Conservation (phyloP, 2,113 vertebrate genomes). For the Phalacrocorax pelagicus region DNA sequence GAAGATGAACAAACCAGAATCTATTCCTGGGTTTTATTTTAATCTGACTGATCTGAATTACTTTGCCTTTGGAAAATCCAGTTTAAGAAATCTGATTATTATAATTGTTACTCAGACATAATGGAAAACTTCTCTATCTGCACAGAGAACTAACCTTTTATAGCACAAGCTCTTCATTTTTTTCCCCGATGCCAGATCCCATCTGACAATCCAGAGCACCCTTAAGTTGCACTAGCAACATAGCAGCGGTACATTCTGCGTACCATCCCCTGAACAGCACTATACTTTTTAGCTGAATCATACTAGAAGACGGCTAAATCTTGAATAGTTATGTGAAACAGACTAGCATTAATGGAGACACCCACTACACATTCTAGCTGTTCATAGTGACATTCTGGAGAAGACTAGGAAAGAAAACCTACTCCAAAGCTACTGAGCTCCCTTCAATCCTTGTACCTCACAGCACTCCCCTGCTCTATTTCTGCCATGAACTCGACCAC, state of each 20-base stretch:
- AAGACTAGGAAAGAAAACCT: background rate
- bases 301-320: background rate
- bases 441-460: background rate
- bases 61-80: constrained; percentile 22
- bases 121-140: background rate
- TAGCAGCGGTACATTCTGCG: rapidly evolving
- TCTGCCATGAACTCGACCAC: background rate
- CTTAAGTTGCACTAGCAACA: background rate
- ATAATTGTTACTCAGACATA: background rate
- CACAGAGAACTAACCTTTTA: background rate
- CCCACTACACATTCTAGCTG: background rate
- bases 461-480: background rate
- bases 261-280: background rate
- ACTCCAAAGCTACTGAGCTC: background rate
- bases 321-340: background rate
- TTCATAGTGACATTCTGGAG: background rate
- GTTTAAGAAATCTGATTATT: constrained; percentile 9
- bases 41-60: background rate
- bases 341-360: background rate
- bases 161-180: background rate
- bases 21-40: background rate
- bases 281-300: background rate
- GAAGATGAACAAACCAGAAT: background rate
- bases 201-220: background rate
- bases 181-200: background rate